phyloP scores from a whole-genome alignment of 2,888 invertebrate genomes.

The Boloria euphrosyne region DNA sequence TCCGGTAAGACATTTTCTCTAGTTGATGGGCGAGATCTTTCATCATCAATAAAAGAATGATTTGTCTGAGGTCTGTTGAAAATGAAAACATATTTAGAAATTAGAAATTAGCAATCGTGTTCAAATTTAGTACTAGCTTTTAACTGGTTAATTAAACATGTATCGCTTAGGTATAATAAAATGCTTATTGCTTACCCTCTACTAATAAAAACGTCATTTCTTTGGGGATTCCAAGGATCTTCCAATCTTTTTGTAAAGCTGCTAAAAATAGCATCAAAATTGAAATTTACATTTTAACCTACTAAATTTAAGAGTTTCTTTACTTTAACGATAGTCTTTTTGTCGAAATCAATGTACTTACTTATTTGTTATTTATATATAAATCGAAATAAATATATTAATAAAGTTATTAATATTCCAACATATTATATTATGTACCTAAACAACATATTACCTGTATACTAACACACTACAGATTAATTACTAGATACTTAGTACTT shows the following conservation, averaged over 20 bases:
- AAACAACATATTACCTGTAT: too few relatives aligned
- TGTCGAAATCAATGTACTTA: background rate
- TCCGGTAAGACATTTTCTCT: slow-evolving; percentile 48
- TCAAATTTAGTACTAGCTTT: background rate
- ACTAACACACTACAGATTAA: background rate
- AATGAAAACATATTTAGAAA: background rate
- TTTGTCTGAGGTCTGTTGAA: slow-evolving; percentile 47
- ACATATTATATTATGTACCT: background rate
- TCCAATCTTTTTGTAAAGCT: slow-evolving; percentile 29
- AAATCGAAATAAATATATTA: background rate
- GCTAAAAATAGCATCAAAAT: background rate
- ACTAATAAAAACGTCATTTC: slow-evolving; percentile 20
- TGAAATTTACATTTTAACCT: background rate
- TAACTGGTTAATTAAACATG: too few relatives aligned
- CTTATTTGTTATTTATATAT: too few relatives aligned
- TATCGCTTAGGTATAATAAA: background rate
- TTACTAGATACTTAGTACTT: background rate
- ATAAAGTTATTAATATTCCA: background rate
- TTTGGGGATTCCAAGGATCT: slow-evolving; percentile 30
- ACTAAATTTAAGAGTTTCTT: too few relatives aligned
- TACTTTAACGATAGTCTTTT: too few relatives aligned
- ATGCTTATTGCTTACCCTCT: slow-evolving; percentile 36
- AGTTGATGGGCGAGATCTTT: slow-evolving; percentile 42
- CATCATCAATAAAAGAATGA: slow-evolving; percentile 50
- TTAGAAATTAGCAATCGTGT: too few relatives aligned